Evolutionary conservation across 2,113 vertebrate species (phyloP).

Genomic region (Salvator merianae): DNA sequence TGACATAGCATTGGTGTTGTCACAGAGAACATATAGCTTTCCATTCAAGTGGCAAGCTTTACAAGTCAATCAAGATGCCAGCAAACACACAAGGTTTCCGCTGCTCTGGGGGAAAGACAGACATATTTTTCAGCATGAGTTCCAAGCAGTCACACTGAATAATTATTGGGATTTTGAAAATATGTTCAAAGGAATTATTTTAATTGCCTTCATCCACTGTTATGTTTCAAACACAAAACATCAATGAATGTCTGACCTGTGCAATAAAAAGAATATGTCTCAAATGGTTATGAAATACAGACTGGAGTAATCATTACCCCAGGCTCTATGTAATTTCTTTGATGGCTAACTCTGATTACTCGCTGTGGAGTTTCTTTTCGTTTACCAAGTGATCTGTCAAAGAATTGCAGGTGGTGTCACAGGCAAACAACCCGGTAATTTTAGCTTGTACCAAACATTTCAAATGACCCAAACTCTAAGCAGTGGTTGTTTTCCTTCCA

Average conservation of each 20-base stretch:
- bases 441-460: slow-evolving; percentile 48
- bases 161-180: neutral
- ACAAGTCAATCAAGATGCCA: neutral
- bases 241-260: slow-evolving; percentile 31
- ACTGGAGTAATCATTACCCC: slow-evolving; percentile 43
- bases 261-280: slow-evolving; percentile 19
- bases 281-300: slow-evolving; percentile 47
- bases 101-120: rapidly evolving
- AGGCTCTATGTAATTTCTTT: slow-evolving; percentile 25
- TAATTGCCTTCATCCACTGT: slow-evolving; percentile 34
- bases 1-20: rapidly evolving
- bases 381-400: slow-evolving; percentile 46
- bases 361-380: slow-evolving; percentile 54
- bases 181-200: slow-evolving; percentile 29
- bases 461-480: slow-evolving; percentile 40
- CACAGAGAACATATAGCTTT: neutral
- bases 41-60: neutral
- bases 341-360: slow-evolving; percentile 52
- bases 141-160: rapidly evolving
- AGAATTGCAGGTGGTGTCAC: slow-evolving; percentile 34
- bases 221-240: slow-evolving; percentile 40
- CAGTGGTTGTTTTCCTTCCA: slow-evolving; percentile 34
- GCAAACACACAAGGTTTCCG: rapidly evolving
- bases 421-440: slow-evolving; percentile 41
- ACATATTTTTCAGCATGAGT: neutral